phyloP scores from a whole-genome alignment of 2,113 vertebrate species.

The Apodemus sylvaticus region DNA sequence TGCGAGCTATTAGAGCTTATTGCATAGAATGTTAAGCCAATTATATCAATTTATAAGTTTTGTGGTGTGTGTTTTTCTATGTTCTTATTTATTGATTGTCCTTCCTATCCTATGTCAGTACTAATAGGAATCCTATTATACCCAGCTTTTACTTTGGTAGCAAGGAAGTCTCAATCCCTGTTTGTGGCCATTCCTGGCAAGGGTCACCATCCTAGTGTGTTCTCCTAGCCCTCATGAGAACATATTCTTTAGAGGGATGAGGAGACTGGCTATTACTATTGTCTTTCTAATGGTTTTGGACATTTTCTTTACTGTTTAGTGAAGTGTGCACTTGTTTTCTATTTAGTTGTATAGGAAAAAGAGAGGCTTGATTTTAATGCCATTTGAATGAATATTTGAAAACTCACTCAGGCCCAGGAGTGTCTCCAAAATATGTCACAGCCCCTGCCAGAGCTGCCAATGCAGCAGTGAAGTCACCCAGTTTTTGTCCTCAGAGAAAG shows the following conservation, averaged over 20 bases:
- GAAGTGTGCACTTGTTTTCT: neutral
- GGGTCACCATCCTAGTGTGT: neutral
- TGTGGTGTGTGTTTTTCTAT: neutral
- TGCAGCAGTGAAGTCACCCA: neutral
- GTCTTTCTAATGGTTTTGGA: conserved; percentile 23
- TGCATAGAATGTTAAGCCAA: neutral
- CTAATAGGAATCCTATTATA: neutral
- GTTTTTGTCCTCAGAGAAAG: conserved; percentile 14
- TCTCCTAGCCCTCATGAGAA: conserved; percentile 53
- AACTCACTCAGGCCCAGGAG: neutral
- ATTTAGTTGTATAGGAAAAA: neutral
- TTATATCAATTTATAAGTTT: neutral
- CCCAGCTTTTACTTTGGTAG: neutral
- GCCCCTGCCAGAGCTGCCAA: neutral
- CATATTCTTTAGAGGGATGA: conserved; percentile 41
- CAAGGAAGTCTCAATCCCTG: neutral
- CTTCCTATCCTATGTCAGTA: neutral
- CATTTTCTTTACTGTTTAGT: conserved; percentile 62
- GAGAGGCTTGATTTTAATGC: neutral
- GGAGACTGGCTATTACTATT: neutral
- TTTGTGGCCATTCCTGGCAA: neutral
- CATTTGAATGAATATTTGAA: conserved; percentile 42
- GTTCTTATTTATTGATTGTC: neutral
- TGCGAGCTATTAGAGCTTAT: neutral
- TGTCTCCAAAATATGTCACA: neutral